Evolutionary conservation across 1,140 invertebrate genomes (phyloP).

Genomic region (Chrysopa pallens): DNA sequence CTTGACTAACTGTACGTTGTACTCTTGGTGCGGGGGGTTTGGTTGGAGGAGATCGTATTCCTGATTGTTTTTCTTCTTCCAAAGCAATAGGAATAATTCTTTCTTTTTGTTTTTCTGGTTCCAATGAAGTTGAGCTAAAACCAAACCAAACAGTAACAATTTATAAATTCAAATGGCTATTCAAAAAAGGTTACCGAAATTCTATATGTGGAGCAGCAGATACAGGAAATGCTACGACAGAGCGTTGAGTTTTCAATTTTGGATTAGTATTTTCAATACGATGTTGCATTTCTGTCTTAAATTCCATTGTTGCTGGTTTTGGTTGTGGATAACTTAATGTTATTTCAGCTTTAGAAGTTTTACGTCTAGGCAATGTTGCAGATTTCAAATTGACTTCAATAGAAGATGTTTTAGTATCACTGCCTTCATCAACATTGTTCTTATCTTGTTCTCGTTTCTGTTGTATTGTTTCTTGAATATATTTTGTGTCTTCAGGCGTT

Average conservation of each 20-base stretch:
- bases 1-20: constrained; percentile 14
- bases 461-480: constrained; percentile 12
- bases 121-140: constrained; percentile 22
- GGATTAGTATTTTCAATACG: constrained; percentile 27
- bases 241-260: constrained; percentile 27
- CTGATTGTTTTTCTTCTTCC: constrained; percentile 15
- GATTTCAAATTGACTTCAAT: constrained; percentile 46
- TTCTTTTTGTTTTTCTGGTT: constrained; percentile 28
- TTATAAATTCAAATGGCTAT: no score
- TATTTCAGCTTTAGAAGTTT: constrained; percentile 45
- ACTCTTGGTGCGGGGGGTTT: constrained; percentile 26
- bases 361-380: constrained; percentile 40
- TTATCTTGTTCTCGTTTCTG: constrained; percentile 1
- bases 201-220: constrained; percentile 15
- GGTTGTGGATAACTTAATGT: constrained; percentile 29
- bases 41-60: constrained; percentile 18
- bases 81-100: constrained; percentile 36
- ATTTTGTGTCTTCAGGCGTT: constrained; percentile 23
- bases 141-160: neutral
- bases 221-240: constrained; percentile 38
- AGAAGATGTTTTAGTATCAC: constrained; percentile 31
- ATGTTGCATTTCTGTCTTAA: constrained; percentile 37
- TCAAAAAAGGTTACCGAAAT: neutral
- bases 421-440: constrained; percentile 11
- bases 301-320: constrained; percentile 27